Percentiles rank a stretch among this genome's conserved stretches.
These are phyloP conservation scores for Scalopus aquaticus DNA, from an alignment of 2,113 vertebrate genomes.

Conservation along the genomic window DNA sequence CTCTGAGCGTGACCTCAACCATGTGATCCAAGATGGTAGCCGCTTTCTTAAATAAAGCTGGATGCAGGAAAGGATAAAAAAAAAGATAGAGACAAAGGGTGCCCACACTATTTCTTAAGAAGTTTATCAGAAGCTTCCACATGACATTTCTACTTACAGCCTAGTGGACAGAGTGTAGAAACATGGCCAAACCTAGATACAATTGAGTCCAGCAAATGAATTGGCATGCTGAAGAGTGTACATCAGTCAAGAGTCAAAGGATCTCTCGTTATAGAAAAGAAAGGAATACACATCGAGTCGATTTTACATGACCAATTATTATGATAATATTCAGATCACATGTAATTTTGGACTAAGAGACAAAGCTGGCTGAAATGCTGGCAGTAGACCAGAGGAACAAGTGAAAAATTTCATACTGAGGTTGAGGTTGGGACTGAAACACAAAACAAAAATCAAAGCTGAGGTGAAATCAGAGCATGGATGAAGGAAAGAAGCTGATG, in stretches of 20 bases:
- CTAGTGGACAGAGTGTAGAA: neutral
- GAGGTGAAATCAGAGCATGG: neutral
- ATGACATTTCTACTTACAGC: neutral
- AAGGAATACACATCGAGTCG: neutral
- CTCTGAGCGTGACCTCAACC: neutral
- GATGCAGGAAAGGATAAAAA: neutral
- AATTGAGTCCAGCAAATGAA: neutral
- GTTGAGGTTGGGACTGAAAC: neutral
- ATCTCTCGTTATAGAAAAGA: neutral
- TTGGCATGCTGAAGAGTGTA: neutral
- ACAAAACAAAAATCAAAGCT: neutral
- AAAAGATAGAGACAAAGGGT: neutral
- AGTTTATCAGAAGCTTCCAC: neutral
- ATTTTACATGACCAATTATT: neutral
- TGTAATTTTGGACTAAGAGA: neutral
- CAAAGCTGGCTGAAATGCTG: neutral
- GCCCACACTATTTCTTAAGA: neutral
- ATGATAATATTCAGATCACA: neutral
- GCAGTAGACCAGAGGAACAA: neutral
- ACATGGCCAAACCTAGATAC: neutral
- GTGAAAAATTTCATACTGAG: neutral
- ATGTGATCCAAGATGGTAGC: neutral
- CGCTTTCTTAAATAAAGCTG: neutral
- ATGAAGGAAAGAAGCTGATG: neutral
- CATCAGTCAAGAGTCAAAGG: neutral